phyloP scores from a whole-genome alignment of 2,797 vertebrate species.

The Sebastes itinus region DNA sequence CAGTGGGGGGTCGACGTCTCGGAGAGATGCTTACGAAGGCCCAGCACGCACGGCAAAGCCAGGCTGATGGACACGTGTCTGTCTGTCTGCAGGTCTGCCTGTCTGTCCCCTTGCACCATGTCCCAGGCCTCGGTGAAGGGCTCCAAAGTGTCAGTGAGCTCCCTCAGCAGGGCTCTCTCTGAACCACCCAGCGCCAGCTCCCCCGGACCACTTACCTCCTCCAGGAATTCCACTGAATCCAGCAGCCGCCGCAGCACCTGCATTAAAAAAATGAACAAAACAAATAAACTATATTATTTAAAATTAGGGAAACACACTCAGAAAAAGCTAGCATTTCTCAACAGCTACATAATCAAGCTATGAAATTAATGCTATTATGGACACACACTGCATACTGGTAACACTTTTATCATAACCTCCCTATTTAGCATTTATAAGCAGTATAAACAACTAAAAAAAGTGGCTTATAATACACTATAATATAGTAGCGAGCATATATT shows the following conservation, averaged over 20 bases:
- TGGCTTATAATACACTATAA: not conserved
- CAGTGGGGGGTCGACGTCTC: conserved; percentile 81
- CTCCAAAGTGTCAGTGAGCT: conserved; percentile 82
- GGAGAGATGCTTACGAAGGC: conserved; percentile 85
- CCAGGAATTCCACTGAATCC: conserved; percentile 84
- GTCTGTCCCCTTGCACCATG: conserved; percentile 83
- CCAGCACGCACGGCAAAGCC: conserved; percentile 84
- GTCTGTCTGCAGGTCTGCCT: conserved; percentile 60
- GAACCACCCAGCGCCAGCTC: conserved; percentile 73
- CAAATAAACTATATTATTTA: not conserved
- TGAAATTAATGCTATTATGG: not conserved
- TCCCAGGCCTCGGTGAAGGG: conserved; percentile 87
- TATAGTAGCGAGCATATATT: not conserved
- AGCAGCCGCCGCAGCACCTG: conserved; percentile 81
- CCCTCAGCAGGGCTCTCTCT: conserved; percentile 79
- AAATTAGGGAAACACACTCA: not conserved
- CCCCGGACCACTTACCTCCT: conserved; percentile 82
- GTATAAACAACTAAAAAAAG: not conserved
- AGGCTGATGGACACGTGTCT: conserved; percentile 85
- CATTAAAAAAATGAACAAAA: not conserved
- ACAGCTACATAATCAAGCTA: not conserved
- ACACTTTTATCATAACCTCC: not conserved
- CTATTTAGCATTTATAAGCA: not conserved
- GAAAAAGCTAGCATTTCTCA: not conserved
- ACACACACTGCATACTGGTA: not conserved